Percentiles rank a stretch among this genome's conserved stretches.
Conservation (phyloP, 2,797 vertebrate species). For the Pseudotriccus pelzelni region DNA sequence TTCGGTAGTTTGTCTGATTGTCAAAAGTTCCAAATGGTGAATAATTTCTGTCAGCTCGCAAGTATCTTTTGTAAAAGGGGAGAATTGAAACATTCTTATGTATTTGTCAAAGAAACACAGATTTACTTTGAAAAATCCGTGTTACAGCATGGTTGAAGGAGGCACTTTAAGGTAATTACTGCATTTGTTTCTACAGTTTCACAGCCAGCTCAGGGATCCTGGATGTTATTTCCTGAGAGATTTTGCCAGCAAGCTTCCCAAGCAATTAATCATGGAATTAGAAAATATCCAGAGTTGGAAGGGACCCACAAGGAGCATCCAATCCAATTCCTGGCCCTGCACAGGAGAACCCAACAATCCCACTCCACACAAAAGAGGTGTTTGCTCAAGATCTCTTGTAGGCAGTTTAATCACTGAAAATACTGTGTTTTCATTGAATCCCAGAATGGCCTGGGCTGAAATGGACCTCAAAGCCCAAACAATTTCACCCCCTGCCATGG, state of each 20-base stretch:
- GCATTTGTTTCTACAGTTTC: background rate
- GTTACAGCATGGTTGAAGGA: background rate
- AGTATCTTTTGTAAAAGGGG: background rate
- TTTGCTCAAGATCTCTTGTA: background rate
- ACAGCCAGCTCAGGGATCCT: background rate
- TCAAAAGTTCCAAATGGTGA: background rate
- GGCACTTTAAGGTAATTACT: background rate
- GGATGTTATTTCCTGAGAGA: accelerated
- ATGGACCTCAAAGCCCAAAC: background rate
- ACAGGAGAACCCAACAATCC: background rate
- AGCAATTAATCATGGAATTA: background rate
- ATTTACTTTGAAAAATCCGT: background rate
- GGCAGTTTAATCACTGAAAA: background rate
- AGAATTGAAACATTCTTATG: background rate
- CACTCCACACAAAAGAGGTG: too few species aligned
- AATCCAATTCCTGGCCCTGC: background rate
- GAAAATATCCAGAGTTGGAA: too few species aligned
- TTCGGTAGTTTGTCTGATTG: background rate
- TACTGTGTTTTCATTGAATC: background rate
- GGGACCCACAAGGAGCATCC: background rate
- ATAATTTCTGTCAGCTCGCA: background rate
- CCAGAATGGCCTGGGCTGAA: background rate
- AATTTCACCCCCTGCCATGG: background rate
- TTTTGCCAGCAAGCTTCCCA: background rate
- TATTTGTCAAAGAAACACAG: background rate